phyloP scores from a whole-genome alignment of 2,797 vertebrate genomes.

The Eutrigla gurnardus region DNA sequence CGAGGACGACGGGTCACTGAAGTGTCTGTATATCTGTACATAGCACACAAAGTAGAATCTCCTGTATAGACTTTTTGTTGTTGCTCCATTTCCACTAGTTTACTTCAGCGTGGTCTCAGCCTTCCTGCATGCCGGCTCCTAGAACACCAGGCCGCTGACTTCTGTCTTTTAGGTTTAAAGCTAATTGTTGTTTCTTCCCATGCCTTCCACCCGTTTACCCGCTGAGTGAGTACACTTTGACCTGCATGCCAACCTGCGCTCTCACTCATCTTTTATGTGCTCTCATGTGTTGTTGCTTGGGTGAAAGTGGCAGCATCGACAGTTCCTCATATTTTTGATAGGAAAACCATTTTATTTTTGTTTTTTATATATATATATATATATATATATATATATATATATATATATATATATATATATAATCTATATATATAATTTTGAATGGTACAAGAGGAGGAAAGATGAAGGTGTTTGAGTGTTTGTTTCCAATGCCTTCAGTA shows the following conservation, averaged over 20 bases:
- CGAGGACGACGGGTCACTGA: constrained; percentile 37
- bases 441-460: constrained; percentile 42
- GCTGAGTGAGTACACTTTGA: constrained; percentile 88
- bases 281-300: constrained; percentile 25
- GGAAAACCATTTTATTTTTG: constrained; percentile 1
- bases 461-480: background rate
- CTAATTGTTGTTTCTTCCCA: constrained; percentile 91
- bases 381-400: background rate
- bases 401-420: background rate
- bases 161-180: constrained; percentile 73
- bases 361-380: background rate
- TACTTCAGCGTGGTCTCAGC: constrained; percentile 34
- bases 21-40: constrained; percentile 89
- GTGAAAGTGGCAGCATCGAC: constrained; percentile 25
- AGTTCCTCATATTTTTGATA: constrained; percentile 22
- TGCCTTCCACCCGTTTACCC: constrained; percentile 87
- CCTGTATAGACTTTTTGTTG: constrained; percentile 84
- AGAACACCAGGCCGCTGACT: constrained; percentile 81
- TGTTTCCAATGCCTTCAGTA: constrained; percentile 55
- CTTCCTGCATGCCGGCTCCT: constrained; percentile 81
- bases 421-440: background rate
- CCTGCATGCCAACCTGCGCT: constrained; percentile 63
- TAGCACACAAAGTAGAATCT: constrained; percentile 90
- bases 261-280: constrained; percentile 9
- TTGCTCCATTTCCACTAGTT: constrained; percentile 78